Evolutionary conservation across 2,797 vertebrate genomes (phyloP), one percentile per base, ranked within the genome.

Genomic region (Menidia menidia): DNA sequence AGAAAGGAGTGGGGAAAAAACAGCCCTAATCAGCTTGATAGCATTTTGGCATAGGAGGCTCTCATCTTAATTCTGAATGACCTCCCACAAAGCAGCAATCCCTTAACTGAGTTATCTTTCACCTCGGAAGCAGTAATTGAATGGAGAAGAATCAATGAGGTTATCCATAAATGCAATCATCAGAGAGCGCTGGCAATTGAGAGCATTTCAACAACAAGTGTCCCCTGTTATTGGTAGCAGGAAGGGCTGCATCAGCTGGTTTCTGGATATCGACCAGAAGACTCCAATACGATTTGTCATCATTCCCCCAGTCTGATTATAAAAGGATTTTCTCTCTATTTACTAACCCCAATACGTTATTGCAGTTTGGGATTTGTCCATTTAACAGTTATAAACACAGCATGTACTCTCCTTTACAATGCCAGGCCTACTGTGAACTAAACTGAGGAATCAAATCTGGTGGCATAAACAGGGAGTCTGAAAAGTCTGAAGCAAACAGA

Each of bases 111-210:
- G 85, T 92, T 92, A 90, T 87, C 71, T 73, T 86, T 90, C 85
- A 91, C 86, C 88, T 88, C 68, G 0, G 56, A 65, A 35, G 68
- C 57, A 81, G 71, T 82, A 90, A 94, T 90, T 83, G 73, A 92
- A 91, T 91, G 82, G 78, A 85, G 62, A 53, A 60, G 75, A 90
- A 91, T 92, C 87, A 77, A 92, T 92, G 68, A 61, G 85, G 78
- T 77, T 86, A 88, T 89, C 88, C 73, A 88, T 87, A 77, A 85
- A 89, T 64, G 60, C 89, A 90, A 90, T 92, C 84, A 83, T 86
- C 59, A 58, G 79, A 87, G 32, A 70, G 71, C 75, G 14, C 73
- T 64, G 77, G 71, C 76, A 78, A 77, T 88, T 83, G 62, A 76
- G 86, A 77, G 78, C 74, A 65, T 81, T 84, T 88, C 65, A 80